phyloP scores from a whole-genome alignment of 2,888 invertebrate species.

The Patella caerulea region DNA sequence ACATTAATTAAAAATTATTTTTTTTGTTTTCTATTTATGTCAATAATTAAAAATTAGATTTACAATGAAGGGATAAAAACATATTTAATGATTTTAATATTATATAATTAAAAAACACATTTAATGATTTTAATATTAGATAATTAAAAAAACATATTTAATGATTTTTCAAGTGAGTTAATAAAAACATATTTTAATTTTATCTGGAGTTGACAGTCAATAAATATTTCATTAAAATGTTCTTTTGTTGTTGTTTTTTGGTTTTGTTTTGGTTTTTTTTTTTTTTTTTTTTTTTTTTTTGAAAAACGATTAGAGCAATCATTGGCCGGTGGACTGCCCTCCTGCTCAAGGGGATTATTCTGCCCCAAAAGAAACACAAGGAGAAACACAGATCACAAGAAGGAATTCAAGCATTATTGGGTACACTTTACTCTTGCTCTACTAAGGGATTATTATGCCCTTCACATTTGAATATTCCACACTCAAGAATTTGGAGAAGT shows the following conservation, averaged over 20 bases:
- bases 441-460: slow-evolving; percentile 6
- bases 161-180: slow-evolving; percentile 3
- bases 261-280: too few species aligned
- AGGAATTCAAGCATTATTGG: slow-evolving; percentile 1
- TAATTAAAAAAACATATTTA: not conserved
- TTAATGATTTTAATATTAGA: slow-evolving; percentile 3
- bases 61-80: slow-evolving; percentile 6
- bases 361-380: slow-evolving; percentile 1
- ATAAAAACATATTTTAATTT: slow-evolving; percentile 3
- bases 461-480: slow-evolving; percentile 6
- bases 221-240: not conserved
- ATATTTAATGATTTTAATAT: slow-evolving; percentile 1
- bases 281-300: too few species aligned
- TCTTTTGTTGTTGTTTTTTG: not conserved
- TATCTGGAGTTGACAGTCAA: not conserved
- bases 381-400: slow-evolving; percentile 6
- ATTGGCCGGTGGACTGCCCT: not conserved
- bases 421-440: slow-evolving; percentile 1
- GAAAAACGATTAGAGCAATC: not conserved
- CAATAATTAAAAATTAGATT: slow-evolving; percentile 3
- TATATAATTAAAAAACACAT: slow-evolving; percentile 6
- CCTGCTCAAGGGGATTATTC: not conserved
- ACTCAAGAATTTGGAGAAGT: not conserved
- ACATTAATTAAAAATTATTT: not conserved
- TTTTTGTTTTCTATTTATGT: not conserved